Evolutionary conservation across 2,113 vertebrate species (phyloP), one percentile per base, ranked within the genome.

Genomic region (Xiphophorus couchianus): DNA sequence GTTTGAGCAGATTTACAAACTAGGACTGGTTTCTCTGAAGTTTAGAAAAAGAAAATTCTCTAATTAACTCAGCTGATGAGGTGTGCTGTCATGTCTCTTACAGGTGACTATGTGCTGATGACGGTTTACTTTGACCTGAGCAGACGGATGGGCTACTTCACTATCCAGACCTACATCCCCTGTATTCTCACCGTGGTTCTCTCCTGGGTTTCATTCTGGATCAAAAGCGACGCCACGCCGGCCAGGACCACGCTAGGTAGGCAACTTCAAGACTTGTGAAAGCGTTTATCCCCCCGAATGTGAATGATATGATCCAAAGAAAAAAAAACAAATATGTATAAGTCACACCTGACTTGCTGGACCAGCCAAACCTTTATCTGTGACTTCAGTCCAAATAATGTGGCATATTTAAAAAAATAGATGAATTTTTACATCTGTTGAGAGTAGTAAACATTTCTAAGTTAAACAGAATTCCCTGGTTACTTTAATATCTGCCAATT

Each of bases 191-290:
- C 97, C 1, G 97, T 99, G 86, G 97, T 99, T 58, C 94, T 99
- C 62, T 99, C 97, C 37, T 99, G 97, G 97, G 97, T 99, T 61
- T 99, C 97, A 8, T 98, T 98, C 85, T 99, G 97, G 97, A 98
- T 99, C 88, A 98, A 99, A 93, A 97, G 97, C 86, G 97, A 98
- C 62, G 97, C 97, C 44, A 98, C 97, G 3, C 97, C 97, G 70
- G 97, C 97, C 60, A 95, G 97, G 88, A 99, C 97, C 5, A 96
- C 97, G 37, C 85, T 99, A 92, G 97, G 97, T 99, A 94, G 0
- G 62, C 12, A 29, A 28, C 61, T 37, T 12, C 35, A 37, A 37
- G 35, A 37, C 10, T 37, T 37, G 10, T 37, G 35, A 37, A 37
- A 37, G 35, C 11, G 35, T 33, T 33, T 33, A 7, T 7, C 31